These are phyloP conservation scores for Onychomys arenicola DNA, from an alignment of 2,797 vertebrate species.

Conservation along the genomic window DNA sequence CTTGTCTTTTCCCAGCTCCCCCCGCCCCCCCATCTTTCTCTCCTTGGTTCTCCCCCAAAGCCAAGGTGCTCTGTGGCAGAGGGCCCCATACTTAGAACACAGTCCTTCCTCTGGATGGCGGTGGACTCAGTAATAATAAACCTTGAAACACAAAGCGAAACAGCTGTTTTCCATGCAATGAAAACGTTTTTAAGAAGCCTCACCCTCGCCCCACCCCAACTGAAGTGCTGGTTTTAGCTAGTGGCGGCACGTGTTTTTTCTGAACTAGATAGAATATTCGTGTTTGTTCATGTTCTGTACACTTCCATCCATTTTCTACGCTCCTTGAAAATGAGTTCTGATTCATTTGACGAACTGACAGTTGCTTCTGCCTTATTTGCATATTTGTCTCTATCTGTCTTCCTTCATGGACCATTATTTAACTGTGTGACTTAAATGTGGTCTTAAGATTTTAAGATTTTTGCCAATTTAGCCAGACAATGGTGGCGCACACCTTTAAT, in stretches of 20 bases:
- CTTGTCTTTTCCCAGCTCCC: neutral
- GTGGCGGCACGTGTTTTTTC: neutral
- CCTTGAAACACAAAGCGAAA: constrained; percentile 47
- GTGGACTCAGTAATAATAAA: too few species aligned
- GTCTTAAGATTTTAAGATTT: constrained; percentile 24
- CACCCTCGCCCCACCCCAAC: neutral
- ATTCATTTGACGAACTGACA: neutral
- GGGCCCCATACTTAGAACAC: neutral
- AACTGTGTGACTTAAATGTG: neutral
- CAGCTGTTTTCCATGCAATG: constrained; percentile 14
- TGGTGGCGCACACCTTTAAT: neutral
- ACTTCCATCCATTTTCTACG: neutral
- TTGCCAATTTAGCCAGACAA: neutral
- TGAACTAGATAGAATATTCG: neutral
- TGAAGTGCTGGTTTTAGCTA: neutral
- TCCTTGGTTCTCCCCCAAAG: neutral
- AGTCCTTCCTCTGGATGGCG: neutral
- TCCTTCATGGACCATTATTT: neutral
- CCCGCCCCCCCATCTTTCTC: neutral
- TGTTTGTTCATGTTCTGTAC: neutral
- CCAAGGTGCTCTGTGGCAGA: neutral
- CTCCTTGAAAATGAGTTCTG: neutral
- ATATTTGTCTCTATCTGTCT: neutral
- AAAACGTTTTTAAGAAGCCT: neutral
- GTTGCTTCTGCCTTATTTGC: neutral